phyloP scores from a whole-genome alignment of 2,888 invertebrate genomes.

The Pseudoips prasinana region DNA sequence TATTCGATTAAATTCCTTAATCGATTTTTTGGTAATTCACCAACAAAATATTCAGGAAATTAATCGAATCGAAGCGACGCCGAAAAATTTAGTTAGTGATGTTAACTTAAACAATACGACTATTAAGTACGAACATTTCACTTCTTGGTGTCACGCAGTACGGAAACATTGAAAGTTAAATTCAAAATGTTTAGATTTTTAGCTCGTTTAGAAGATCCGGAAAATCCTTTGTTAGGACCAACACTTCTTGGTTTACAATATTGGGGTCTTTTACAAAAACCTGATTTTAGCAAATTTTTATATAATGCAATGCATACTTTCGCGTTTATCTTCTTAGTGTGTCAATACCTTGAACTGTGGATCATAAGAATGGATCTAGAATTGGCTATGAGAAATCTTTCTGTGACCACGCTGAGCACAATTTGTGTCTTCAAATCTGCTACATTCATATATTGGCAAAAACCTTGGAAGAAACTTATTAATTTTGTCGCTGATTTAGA shows the following conservation, averaged over 20 bases:
- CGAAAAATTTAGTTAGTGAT: no score
- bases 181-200: slow-evolving; percentile 26
- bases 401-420: slow-evolving; percentile 59
- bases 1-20: no score
- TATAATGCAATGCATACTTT: slow-evolving; percentile 45
- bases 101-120: no score
- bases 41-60: no score
- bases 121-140: no score
- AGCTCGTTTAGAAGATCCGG: slow-evolving; percentile 35
- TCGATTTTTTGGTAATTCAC: no score
- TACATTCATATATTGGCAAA: slow-evolving; percentile 57
- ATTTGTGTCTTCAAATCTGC: slow-evolving; percentile 59
- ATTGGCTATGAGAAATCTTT: slow-evolving; percentile 57
- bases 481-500: slow-evolving; percentile 53
- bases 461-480: slow-evolving; percentile 51
- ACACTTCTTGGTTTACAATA: slow-evolving; percentile 46
- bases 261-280: slow-evolving; percentile 57
- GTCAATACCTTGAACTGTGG: slow-evolving; percentile 65
- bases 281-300: slow-evolving; percentile 23
- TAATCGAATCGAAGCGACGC: no score
- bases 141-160: no score
- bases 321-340: slow-evolving; percentile 51
- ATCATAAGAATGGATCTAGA: slow-evolving; percentile 48
- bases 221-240: slow-evolving; percentile 51
- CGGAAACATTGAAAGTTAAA: no score